Evolutionary conservation across 2,888 invertebrate species (phyloP), one percentile per base, ranked within the genome.

Genomic region (Athripsodes cinereus): DNA sequence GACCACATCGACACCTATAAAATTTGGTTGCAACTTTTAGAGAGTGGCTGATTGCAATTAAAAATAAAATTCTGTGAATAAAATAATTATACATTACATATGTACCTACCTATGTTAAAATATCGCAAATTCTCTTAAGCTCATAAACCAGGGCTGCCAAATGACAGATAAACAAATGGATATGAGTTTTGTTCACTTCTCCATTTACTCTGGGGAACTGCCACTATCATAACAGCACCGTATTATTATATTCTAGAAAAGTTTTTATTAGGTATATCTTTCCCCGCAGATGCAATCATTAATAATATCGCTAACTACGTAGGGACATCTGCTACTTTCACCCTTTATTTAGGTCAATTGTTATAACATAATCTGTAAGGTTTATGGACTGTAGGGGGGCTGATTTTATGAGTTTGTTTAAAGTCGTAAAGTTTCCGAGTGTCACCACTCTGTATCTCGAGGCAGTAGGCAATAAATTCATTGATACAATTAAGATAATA

Each of bases 401-500:
- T 11, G 48, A 48, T 48, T 22, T 50, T 26, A 18, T 26, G 11
- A 50, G 26, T 22, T 50, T 50, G 22, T 50, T 50, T 50, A 3
- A 26, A 18, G 19, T 48, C 2, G 20, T 48, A 20, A 48, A 48
- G 19, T 48, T 19, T 2, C 48, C 48, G 20, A 48, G 5, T 22
- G 26, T 21, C 26, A 21, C 21, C 50, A 26, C 21, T n/a, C 40
- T 21, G 50, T 22, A 22, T 21, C 26, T 21, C 2, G 6, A 26
- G 13, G 50, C 20, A n/a, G n/a, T n/a, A 19, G 26, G 21, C n/a
- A 22, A 50, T 26, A 50, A 50, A 50, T 50, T 26, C 16, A 22
- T 50, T 50, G 22, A 50, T 26, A 21, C 21, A 48, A 48, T 48
- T 48, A 48, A 48, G 48, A 48, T 48, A 48, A 48, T 16, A 48